Base-by-base conservation (phyloP, 2,113 vertebrate genomes). In the Chloroceryle aenea region DNA sequence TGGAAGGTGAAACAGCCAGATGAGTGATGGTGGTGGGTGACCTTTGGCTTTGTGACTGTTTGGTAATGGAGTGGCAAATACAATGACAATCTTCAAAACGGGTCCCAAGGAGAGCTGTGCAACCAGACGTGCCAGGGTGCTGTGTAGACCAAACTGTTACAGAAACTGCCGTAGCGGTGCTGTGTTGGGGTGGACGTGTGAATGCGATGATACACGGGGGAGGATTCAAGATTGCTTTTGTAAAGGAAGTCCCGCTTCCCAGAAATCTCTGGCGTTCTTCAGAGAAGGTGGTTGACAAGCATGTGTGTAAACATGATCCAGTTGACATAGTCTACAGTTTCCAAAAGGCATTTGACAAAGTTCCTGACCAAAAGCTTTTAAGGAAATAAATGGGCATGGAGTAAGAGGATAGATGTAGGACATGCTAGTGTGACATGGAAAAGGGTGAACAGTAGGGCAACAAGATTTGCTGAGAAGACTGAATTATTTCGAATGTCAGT, bases 321-420 rank as follows among this genome's bases (percentile, higher is more conserved):
- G 63, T 14, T 86, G 83, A 86, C 72, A 45, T 19, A 62, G 79
- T 19, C 63, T 88, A 29, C 22, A 16, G 11, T 45, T 84, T 88
- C 72, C 75, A 84, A 85, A 88, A 73, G 72, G 59, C 2, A 0
- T 93, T 80, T 90, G 69, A 85, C 82, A 69, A 86, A 88, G 79
- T 93, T 95, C 38, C 76, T 80, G 63, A 81, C 72, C 63, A 71
- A 80, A 88, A 94, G 79, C 92, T 88, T 88, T 83, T 89, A 90
- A 84, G 72, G 55, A 88, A 92, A 74, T 77, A 45, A 94, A 93
- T 59, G 88, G 72, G 36, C 68, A 59, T 86, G 72, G 83, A 90
- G 32, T 76, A 90, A 86, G 76, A 94, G 87, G 58, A 89, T 95
- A 90, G 92, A 91, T 66, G 82, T 90, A 76, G 82, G 27, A 76